A percentile compares a stretch with the other conserved stretches of the same genome.
These are phyloP conservation scores for Aelia acuminata DNA, from an alignment of 2,888 invertebrate species.

Conservation along the genomic window DNA sequence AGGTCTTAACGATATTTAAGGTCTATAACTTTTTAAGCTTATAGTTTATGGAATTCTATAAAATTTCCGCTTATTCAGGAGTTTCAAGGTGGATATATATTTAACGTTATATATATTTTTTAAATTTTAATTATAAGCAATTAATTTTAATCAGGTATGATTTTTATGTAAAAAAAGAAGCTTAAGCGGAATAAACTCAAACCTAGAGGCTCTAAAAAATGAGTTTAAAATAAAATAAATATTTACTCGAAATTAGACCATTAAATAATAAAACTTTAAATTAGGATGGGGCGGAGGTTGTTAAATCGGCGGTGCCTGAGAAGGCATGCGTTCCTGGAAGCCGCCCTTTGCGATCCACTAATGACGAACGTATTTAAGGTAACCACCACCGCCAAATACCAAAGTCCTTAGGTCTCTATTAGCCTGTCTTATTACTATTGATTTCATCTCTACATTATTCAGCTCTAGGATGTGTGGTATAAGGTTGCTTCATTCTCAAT, in stretches of 20 bases:
- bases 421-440: slow-evolving; percentile 24
- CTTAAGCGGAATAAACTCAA: too few relatives aligned
- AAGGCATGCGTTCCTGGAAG: background rate
- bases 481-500: background rate
- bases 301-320: background rate
- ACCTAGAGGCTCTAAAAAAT: too few relatives aligned
- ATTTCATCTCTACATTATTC: slow-evolving; percentile 27
- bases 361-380: slow-evolving; percentile 28
- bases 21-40: too few relatives aligned
- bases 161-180: too few relatives aligned
- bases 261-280: slow-evolving; percentile 26
- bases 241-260: background rate
- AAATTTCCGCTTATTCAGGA: too few relatives aligned
- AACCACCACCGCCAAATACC: background rate
- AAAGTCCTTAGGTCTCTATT: slow-evolving; percentile 19
- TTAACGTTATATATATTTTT: too few relatives aligned
- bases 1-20: too few relatives aligned
- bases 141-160: too few relatives aligned
- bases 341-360: slow-evolving; percentile 41
- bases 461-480: background rate
- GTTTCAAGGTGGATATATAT: too few relatives aligned
- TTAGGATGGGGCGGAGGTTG: background rate
- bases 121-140: too few relatives aligned
- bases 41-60: too few relatives aligned
- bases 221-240: slow-evolving; percentile 31